phyloP scores from a whole-genome alignment of 2,797 vertebrate genomes.

The Coluber constrictor region DNA sequence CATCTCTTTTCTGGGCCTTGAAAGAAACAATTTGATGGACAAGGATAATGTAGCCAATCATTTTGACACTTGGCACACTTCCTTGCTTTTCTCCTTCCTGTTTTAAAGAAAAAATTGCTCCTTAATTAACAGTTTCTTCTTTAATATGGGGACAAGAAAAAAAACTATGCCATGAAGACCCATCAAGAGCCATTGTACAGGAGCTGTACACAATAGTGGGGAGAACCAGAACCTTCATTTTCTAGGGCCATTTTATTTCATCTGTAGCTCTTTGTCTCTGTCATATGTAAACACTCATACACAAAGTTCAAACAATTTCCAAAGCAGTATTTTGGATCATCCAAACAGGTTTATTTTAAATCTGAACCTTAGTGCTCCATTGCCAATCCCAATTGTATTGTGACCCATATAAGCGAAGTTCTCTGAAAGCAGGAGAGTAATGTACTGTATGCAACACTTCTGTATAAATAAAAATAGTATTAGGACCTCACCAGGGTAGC shows the following conservation, averaged over 20 bases:
- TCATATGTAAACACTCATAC: no score
- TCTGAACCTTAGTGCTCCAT: background rate
- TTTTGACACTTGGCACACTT: background rate
- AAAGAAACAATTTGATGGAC: background rate
- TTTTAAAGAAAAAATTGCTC: background rate
- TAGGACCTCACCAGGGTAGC: background rate
- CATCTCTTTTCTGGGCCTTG: background rate
- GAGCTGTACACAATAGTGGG: no score
- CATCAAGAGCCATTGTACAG: no score
- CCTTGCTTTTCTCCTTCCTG: background rate
- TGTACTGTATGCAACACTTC: background rate
- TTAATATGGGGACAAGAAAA: background rate
- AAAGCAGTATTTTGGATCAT: background rate
- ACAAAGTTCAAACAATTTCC: background rate
- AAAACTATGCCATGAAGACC: no score
- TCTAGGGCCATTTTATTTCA: background rate
- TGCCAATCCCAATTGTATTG: background rate
- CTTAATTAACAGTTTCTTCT: background rate
- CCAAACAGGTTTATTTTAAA: background rate
- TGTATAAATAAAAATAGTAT: background rate
- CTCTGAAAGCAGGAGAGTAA: background rate
- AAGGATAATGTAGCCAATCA: background rate
- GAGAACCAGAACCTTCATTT: background rate
- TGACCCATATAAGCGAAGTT: background rate
- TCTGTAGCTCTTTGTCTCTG: background rate